These are phyloP conservation scores for Lagria hirta DNA, from an alignment of 2,888 invertebrate genomes.

Conservation along the genomic window DNA sequence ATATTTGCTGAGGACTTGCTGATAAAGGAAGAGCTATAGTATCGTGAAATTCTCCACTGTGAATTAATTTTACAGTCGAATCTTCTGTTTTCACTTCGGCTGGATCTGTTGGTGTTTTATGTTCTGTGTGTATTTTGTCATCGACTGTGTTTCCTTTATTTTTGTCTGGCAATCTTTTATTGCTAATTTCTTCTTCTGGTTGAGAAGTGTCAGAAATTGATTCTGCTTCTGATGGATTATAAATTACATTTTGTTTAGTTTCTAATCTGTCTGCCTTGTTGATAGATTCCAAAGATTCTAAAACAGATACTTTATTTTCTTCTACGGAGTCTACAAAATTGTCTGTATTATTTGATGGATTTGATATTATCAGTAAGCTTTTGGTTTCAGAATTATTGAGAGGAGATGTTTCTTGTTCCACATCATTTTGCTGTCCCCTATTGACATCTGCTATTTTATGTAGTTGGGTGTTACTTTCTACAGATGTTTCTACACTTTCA, in stretches of 20 bases:
- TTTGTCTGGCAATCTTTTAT: background rate
- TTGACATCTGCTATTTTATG: background rate
- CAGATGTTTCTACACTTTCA: background rate
- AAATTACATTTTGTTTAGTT: slow-evolving; percentile 1
- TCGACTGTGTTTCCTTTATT: slow-evolving; percentile 1
- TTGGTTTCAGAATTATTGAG: too few species aligned
- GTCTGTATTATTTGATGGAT: too few species aligned
- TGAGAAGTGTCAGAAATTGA: too few species aligned
- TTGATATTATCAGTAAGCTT: too few species aligned
- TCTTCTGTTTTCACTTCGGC: background rate
- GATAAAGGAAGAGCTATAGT: slow-evolving; percentile 29
- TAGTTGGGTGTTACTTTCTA: slow-evolving; percentile 1
- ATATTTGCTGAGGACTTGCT: slow-evolving; percentile 4
- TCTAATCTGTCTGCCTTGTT: background rate
- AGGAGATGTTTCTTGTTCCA: background rate
- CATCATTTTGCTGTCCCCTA: background rate
- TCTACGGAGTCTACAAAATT: too few species aligned
- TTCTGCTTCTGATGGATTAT: too few species aligned
- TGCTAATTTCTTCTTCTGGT: too few species aligned
- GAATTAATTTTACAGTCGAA: slow-evolving; percentile 46
- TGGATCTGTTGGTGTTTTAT: too few species aligned
- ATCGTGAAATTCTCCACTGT: slow-evolving; percentile 61
- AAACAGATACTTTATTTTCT: background rate
- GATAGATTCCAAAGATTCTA: background rate
- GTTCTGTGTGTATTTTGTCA: background rate